A percentile compares a stretch with the other conserved stretches of the same genome.
Evolutionary conservation across 92 coral and sea anemone genomes (phyloP).

Genomic region (Palythoa grandiflora): DNA sequence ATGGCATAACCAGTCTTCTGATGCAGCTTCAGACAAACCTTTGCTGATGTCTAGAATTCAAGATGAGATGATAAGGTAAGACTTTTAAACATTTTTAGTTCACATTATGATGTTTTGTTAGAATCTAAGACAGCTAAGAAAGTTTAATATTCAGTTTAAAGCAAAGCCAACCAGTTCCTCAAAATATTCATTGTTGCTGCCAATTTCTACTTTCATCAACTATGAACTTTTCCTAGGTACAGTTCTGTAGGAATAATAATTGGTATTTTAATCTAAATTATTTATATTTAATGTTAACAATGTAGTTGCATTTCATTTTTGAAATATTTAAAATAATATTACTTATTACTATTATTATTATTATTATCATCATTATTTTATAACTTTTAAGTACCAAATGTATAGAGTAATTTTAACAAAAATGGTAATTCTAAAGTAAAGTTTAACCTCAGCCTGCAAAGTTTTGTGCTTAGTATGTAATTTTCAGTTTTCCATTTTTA

Average conservation of each 20-base stretch:
- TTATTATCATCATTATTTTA: too few species aligned
- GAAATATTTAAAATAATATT: too few species aligned
- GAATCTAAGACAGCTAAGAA: background rate
- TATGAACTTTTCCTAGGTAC: background rate
- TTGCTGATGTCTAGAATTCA: too few species aligned
- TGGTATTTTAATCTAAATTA: background rate
- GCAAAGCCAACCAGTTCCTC: background rate
- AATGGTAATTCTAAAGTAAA: background rate
- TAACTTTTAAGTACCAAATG: background rate
- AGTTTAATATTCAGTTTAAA: background rate
- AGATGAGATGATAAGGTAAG: too few species aligned
- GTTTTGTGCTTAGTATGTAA: background rate
- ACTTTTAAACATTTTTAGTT: background rate
- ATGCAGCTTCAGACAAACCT: too few species aligned
- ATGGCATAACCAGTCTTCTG: too few species aligned
- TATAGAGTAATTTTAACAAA: background rate
- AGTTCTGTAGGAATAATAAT: background rate
- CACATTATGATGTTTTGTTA: constrained; percentile 55
- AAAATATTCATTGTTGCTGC: background rate
- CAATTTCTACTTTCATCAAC: background rate
- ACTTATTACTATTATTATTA: background rate
- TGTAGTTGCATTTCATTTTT: background rate
- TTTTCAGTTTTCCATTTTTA: background rate
- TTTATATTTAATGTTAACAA: background rate
- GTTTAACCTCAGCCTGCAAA: background rate